Percentiles rank a stretch among this genome's conserved stretches.
Conservation (phyloP, 1,140 invertebrate species). For the Scaptodrosophila lebanonensis region DNA sequence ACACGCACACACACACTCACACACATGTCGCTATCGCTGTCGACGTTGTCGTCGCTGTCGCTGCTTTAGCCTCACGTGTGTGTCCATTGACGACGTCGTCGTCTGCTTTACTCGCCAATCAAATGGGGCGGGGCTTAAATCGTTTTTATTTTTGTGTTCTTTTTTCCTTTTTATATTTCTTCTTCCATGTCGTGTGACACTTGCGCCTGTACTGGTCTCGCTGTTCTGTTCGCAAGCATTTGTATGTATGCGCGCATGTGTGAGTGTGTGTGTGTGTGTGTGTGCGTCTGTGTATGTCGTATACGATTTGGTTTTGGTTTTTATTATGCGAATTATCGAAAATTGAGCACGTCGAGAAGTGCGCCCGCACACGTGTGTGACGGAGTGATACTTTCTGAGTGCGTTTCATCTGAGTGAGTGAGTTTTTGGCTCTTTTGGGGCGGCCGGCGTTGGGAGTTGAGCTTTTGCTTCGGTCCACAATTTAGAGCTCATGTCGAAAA, state of each 20-base stretch:
- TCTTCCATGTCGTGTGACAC: constrained; percentile 47
- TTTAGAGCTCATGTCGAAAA: too few relatives aligned
- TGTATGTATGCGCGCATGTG: constrained; percentile 6
- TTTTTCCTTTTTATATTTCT: constrained; percentile 27
- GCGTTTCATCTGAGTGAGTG: not conserved
- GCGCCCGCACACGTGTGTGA: constrained; percentile 9
- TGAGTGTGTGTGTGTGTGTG: constrained; percentile 10
- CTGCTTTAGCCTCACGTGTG: constrained; percentile 39
- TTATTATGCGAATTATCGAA: constrained; percentile 73
- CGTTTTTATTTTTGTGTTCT: constrained; percentile 32
- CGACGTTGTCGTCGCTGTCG: too few relatives aligned
- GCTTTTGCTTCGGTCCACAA: too few relatives aligned
- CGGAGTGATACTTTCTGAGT: too few relatives aligned
- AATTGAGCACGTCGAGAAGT: constrained; percentile 62
- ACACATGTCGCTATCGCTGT: too few relatives aligned
- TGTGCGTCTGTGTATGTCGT: constrained; percentile 15
- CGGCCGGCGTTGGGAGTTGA: too few relatives aligned
- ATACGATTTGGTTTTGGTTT: constrained; percentile 50
- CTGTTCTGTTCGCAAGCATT: constrained; percentile 4
- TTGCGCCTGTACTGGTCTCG: constrained; percentile 33
- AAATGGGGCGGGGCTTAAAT: constrained; percentile 76
- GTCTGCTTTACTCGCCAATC: constrained; percentile 64
- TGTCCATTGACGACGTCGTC: constrained; percentile 66
- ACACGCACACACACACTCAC: constrained; percentile 27
- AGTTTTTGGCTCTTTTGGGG: too few relatives aligned